A percentile compares a stretch with the other conserved stretches of the same genome.
Conservation (phyloP, 2,888 invertebrate genomes). For the Ligdia adustata region DNA sequence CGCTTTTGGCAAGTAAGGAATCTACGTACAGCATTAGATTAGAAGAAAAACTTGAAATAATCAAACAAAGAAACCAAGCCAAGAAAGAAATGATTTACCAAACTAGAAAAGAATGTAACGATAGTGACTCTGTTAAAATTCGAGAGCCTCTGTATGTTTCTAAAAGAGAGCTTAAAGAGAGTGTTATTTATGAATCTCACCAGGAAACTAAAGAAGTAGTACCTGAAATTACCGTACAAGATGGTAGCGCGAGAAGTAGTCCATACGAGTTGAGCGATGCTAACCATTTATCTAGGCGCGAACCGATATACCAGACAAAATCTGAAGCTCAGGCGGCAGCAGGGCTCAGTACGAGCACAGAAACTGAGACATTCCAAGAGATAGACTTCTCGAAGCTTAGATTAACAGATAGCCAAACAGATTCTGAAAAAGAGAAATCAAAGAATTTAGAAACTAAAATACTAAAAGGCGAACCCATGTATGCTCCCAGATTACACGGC, state of each 20-base stretch:
- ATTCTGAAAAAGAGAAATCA: slow-evolving; percentile 76
- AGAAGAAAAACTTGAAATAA: slow-evolving; percentile 79
- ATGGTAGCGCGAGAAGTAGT: slow-evolving; percentile 68
- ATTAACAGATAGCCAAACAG: slow-evolving; percentile 76
- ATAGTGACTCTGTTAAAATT: slow-evolving; percentile 71
- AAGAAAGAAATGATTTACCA: slow-evolving; percentile 82
- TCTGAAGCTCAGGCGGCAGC: slow-evolving; percentile 58
- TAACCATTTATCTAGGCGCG: slow-evolving; percentile 77
- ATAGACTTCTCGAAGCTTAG: slow-evolving; percentile 80
- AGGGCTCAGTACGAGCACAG: too few species aligned
- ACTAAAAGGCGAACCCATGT: slow-evolving; percentile 77
- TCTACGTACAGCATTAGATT: slow-evolving; percentile 64
- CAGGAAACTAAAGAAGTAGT: slow-evolving; percentile 71
- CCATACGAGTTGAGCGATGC: slow-evolving; percentile 80
- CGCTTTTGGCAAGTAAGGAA: slow-evolving; percentile 73
- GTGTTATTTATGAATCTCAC: slow-evolving; percentile 80
- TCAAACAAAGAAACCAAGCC: slow-evolving; percentile 80
- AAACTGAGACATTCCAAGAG: slow-evolving; percentile 71
- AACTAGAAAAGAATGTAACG: slow-evolving; percentile 76
- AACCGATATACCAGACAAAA: slow-evolving; percentile 77
- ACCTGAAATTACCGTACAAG: slow-evolving; percentile 46
- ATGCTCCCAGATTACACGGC: slow-evolving; percentile 74
- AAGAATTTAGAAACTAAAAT: slow-evolving; percentile 64
- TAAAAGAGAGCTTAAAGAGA: slow-evolving; percentile 78
- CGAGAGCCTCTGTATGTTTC: slow-evolving; percentile 80